Conservation (phyloP, 1,140 invertebrate genomes). For the Aleiodes sp. region DNA sequence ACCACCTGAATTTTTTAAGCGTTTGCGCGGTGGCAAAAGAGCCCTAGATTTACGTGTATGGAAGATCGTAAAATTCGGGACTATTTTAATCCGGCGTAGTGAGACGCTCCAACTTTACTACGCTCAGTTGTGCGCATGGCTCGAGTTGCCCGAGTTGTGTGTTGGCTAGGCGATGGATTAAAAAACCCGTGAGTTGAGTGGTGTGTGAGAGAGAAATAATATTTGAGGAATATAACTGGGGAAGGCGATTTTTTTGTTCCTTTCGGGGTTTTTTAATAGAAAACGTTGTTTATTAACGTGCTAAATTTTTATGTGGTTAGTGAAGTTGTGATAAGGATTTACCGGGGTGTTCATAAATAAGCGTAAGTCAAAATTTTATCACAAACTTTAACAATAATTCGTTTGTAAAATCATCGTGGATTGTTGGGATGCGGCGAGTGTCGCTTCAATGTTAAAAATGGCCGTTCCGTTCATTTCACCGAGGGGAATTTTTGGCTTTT, state of each 20-base stretch:
- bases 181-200: constrained; percentile 37
- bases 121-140: constrained; percentile 60
- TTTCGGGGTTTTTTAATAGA: too few species aligned
- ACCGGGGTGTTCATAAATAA: constrained; percentile 45
- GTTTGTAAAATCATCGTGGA: not conserved
- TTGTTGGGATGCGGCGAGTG: constrained; percentile 10
- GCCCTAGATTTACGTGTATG: too few species aligned
- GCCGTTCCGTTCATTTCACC: not conserved
- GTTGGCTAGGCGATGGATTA: constrained; percentile 19
- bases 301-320: constrained; percentile 47
- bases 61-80: not conserved
- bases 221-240: constrained; percentile 28
- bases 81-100: constrained; percentile 44
- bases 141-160: not conserved
- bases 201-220: constrained; percentile 32
- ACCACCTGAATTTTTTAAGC: too few species aligned
- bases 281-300: constrained; percentile 43
- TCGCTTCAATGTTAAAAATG: not conserved
- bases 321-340: constrained; percentile 42
- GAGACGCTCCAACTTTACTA: constrained; percentile 38
- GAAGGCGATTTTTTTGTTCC: too few species aligned
- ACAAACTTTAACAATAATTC: not conserved
- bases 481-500: not conserved
- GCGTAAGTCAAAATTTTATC: constrained; percentile 42
- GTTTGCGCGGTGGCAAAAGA: too few species aligned